Evolutionary conservation across 2,797 vertebrate genomes (phyloP), one percentile per base, ranked within the genome.

Genomic region (Clarias pachynema): DNA sequence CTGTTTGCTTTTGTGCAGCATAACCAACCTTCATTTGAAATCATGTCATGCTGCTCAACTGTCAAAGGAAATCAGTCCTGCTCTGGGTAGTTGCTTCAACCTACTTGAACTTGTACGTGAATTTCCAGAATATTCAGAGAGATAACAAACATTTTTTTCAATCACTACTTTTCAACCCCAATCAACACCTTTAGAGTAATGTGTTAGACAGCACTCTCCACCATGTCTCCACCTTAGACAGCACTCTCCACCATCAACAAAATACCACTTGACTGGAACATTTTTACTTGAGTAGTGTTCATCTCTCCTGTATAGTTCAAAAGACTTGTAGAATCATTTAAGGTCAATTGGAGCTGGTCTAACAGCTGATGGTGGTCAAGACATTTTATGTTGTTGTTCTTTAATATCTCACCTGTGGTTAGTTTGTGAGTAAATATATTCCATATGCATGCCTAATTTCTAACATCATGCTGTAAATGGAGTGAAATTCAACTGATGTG

Each of bases 31-130:
- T 86, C 85, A 49, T 66, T 65, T 53, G 53, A 22, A 84, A 80
- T 79, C 34, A 79, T 72, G 70, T 85, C 88, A 85, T 62, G 31
- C 83, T 68, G 79, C 79, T 86, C 75, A 85, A 56, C 79, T 89
- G 70, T 83, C 73, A 77, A 87, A 75, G 53, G 29, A 20, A 82
- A 85, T 84, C 69, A 49, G 62, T 89, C 63, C 74, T 65, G 68
- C 68, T 82, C 49, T 80, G 60, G 24, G 16, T 34, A n/a, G 44
- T 40, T 63, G 12, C 44, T 83, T 73, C 84, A 79, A 69, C 82
- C 31, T 5, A 16, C 16, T 29, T 31, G 62, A 29, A 65, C 62
- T 29, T 31, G 62, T 20, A 49, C 40, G 26, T 22, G 9, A 5
- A 29, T 79, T 44, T 26, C 26, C 10, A 49, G n/a, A 66, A 66